These are phyloP conservation scores for Melinaea menophilus DNA, from an alignment of 2,888 invertebrate species.

Conservation along the genomic window DNA sequence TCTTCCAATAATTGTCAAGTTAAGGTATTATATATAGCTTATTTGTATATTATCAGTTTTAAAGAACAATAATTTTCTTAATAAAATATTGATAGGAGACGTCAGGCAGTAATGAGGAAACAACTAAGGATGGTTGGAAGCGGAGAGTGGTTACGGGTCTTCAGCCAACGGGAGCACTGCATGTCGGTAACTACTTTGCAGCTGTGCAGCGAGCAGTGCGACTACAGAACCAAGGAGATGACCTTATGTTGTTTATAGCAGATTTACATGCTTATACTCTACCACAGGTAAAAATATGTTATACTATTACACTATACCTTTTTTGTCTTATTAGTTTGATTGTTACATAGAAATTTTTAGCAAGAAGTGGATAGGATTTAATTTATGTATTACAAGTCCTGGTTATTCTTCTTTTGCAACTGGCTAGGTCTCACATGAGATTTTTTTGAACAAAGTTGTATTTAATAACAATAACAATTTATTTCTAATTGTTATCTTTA, in stretches of 20 bases:
- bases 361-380: too few species aligned
- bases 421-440: too few species aligned
- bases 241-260: conserved; percentile 89
- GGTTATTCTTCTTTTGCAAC: too few species aligned
- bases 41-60: too few species aligned
- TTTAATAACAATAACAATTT: too few species aligned
- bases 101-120: background rate
- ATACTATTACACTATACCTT: too few species aligned
- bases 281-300: conserved; percentile 78
- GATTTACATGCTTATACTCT: conserved; percentile 96
- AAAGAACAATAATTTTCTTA: background rate
- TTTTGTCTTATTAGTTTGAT: too few species aligned
- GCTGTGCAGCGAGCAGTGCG: conserved; percentile 92
- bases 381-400: too few species aligned
- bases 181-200: conserved; percentile 98
- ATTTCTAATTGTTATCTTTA: too few species aligned
- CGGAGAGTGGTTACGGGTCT: conserved; percentile 92
- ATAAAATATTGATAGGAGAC: background rate
- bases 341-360: too few species aligned
- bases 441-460: too few species aligned
- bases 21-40: conserved; percentile 6
- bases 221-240: conserved; percentile 84
- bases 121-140: conserved; percentile 56
- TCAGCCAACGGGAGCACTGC: conserved; percentile 96
- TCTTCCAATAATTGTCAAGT: conserved; percentile 6